These are phyloP conservation scores for Stratiomys singularior DNA, from an alignment of 2,888 invertebrate species.

Conservation along the genomic window DNA sequence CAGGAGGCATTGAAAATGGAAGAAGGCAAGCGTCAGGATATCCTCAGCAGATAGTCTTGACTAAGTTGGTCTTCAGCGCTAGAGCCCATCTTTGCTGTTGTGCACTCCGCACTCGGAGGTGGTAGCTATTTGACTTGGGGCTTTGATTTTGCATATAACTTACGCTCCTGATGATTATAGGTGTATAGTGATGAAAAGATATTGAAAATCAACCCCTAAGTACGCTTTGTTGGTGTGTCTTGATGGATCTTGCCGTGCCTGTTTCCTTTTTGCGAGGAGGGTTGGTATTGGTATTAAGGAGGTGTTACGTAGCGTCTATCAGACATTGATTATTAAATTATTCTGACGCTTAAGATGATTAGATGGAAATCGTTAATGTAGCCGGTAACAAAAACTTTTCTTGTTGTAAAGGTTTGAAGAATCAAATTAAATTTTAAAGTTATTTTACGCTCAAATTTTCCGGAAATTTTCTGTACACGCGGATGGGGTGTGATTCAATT, in stretches of 20 bases:
- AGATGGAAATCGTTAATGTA: neutral
- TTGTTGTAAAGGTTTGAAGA: neutral
- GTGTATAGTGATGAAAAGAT: conserved; percentile 21
- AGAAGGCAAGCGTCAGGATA: neutral
- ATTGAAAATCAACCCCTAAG: conserved; percentile 22
- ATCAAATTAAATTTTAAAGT: conserved; percentile 2
- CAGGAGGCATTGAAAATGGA: neutral
- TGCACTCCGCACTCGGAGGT: neutral
- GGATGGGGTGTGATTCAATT: no score
- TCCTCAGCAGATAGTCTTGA: neutral
- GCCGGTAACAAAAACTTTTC: neutral
- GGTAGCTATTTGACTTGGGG: conserved; percentile 25
- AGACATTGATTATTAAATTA: conserved; percentile 33
- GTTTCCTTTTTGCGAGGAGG: conserved; percentile 12
- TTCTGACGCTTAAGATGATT: conserved; percentile 37
- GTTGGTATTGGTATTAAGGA: conserved; percentile 10
- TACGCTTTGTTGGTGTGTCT: neutral
- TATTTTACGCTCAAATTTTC: neutral
- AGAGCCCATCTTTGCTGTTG: neutral
- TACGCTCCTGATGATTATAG: neutral
- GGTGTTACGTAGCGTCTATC: neutral
- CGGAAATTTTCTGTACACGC: no score
- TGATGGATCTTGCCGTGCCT: neutral
- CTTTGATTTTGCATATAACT: conserved; percentile 22
- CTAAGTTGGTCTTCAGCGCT: neutral